A percentile compares a stretch with the other conserved stretches of the same genome.
Evolutionary conservation across 2,888 invertebrate genomes (phyloP).

Genomic region (Andrena praecox): DNA sequence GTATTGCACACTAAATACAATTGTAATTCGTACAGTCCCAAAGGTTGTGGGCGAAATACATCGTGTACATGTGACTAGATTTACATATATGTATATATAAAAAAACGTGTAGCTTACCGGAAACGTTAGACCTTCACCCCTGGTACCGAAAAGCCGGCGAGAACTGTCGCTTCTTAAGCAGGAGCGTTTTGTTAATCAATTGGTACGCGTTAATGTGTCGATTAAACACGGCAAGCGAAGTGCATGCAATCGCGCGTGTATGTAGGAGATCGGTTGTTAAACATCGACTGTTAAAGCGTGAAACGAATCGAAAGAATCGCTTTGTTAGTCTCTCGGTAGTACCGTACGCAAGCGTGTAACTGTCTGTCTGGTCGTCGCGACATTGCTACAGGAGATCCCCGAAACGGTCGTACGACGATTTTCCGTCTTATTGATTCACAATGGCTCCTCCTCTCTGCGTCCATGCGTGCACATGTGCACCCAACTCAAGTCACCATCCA

Average conservation of each 20-base stretch:
- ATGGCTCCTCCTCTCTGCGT: conserved; percentile 79
- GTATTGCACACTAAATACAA: conserved; percentile 83
- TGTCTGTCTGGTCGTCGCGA: conserved; percentile 17
- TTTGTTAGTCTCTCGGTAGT: conserved; percentile 46
- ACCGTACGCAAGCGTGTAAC: conserved; percentile 38
- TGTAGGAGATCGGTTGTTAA: conserved; percentile 31
- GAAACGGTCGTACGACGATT: conserved; percentile 28
- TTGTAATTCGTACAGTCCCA: conserved; percentile 50
- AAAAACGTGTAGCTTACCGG: conserved; percentile 80
- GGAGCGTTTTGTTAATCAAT: conserved; percentile 81
- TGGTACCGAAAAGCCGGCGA: conserved; percentile 78
- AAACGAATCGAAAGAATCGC: conserved; percentile 30
- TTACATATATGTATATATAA: conserved; percentile 42
- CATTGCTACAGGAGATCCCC: background rate
- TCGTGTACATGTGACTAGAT: conserved; percentile 56
- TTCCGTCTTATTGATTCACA: conserved; percentile 79
- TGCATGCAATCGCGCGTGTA: conserved; percentile 32
- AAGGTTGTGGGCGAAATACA: conserved; percentile 42
- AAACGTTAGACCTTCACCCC: conserved; percentile 81
- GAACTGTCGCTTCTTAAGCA: conserved; percentile 68
- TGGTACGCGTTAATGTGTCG: conserved; percentile 21
- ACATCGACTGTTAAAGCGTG: conserved; percentile 29
- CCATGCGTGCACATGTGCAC: conserved; percentile 80
- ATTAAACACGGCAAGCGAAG: conserved; percentile 31
- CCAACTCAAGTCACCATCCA: conserved; percentile 77